Conservation (phyloP, 1,140 invertebrate genomes). For the Micrasema longulum region DNA sequence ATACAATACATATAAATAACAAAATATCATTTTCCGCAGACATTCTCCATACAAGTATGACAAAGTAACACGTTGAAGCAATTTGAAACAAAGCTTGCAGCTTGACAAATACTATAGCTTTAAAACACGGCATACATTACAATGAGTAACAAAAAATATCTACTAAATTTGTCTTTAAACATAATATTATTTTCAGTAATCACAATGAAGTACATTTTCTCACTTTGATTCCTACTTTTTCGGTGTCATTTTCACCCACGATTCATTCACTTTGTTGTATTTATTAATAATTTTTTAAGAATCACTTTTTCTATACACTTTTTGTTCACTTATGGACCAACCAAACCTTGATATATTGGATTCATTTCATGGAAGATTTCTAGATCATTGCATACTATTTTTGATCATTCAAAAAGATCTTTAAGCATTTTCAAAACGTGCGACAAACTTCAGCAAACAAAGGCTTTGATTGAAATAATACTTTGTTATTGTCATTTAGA, state of each 20-base stretch:
- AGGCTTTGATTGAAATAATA: too few species aligned
- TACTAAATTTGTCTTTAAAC: slow-evolving; percentile 30
- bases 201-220: slow-evolving; percentile 15
- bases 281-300: slow-evolving; percentile 19
- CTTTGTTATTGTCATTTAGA: too few species aligned
- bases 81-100: slow-evolving; percentile 18
- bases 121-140: slow-evolving; percentile 27
- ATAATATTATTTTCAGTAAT: slow-evolving; percentile 13
- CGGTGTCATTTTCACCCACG: slow-evolving; percentile 27
- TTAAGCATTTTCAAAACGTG: slow-evolving; percentile 7
- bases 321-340: slow-evolving; percentile 24
- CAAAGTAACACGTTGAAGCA: slow-evolving; percentile 17
- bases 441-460: slow-evolving; percentile 17
- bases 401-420: too few species aligned
- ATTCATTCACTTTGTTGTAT: slow-evolving; percentile 19
- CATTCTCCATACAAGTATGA: slow-evolving; percentile 5
- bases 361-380: slow-evolving; percentile 30
- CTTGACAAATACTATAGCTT: slow-evolving; percentile 3
- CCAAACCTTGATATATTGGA: slow-evolving; percentile 33
- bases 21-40: slow-evolving; percentile 26
- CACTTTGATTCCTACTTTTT: slow-evolving; percentile 6
- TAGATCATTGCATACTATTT: too few species aligned
- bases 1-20: slow-evolving; percentile 15
- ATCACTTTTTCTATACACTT: slow-evolving; percentile 20
- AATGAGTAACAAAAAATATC: slow-evolving; percentile 33